Percentiles rank a stretch among this genome's conserved stretches.
Conservation (phyloP, 2,797 vertebrate species). For the Liparis tanakae region DNA sequence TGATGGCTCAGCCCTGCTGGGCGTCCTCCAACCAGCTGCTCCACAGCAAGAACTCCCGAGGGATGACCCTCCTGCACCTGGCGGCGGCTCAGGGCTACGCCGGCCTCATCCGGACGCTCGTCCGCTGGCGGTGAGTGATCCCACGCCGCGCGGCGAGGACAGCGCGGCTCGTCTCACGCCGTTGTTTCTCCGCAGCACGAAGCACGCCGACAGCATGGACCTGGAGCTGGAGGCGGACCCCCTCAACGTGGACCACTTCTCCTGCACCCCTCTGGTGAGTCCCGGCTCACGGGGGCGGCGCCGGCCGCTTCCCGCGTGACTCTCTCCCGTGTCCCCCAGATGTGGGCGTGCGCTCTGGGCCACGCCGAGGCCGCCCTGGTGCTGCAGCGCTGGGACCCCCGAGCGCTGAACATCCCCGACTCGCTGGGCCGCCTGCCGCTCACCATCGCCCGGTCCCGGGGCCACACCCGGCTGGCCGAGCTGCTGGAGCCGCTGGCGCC, state of each 20-base stretch:
- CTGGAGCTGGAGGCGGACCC: conserved; percentile 98
- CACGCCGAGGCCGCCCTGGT: conserved; percentile 94
- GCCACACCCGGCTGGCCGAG: conserved; percentile 95
- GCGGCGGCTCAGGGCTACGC: conserved; percentile 96
- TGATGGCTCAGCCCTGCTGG: conserved; percentile 99
- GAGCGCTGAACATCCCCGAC: conserved; percentile 96
- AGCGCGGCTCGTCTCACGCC: conserved; percentile 28
- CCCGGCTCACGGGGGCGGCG: too few relatives aligned
- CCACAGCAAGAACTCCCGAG: conserved; percentile 96
- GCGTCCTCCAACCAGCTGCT: conserved; percentile 96
- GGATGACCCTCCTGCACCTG: conserved; percentile 95
- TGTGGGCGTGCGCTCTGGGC: conserved; percentile 98
- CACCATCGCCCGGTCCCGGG: conserved; percentile 94
- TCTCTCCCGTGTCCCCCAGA: conserved; percentile 79
- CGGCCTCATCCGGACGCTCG: conserved; percentile 97
- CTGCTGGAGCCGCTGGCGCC: conserved; percentile 95
- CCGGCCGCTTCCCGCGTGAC: background rate
- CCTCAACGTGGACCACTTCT: conserved; percentile 98
- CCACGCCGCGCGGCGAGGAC: conserved; percentile 3
- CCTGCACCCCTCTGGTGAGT: conserved; percentile 96
- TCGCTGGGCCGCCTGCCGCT: conserved; percentile 94
- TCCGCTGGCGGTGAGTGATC: conserved; percentile 94
- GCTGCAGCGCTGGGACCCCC: conserved; percentile 96
- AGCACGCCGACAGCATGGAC: conserved; percentile 97
- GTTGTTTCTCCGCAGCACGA: conserved; percentile 84